Conservation (phyloP, 2,797 vertebrate species). For the Echiichthys vipera region DNA sequence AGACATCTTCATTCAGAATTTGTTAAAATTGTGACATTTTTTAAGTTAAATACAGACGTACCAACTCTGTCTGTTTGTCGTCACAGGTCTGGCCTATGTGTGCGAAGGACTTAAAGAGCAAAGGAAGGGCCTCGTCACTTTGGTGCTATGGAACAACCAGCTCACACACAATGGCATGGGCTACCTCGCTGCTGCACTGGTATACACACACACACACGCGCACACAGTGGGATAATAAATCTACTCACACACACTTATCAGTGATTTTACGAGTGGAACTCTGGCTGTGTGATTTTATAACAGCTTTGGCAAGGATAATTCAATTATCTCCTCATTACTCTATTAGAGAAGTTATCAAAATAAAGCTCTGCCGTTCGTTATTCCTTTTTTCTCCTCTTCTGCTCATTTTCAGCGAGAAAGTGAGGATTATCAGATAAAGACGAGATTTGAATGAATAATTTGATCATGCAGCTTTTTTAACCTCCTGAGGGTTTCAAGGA, state of each 20-base stretch:
- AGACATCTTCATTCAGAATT: not conserved
- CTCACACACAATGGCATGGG: slow-evolving; percentile 96
- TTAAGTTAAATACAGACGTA: not conserved
- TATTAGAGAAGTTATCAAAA: slow-evolving; percentile 7
- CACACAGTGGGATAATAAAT: not conserved
- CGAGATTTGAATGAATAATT: not conserved
- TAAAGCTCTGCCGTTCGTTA: not conserved
- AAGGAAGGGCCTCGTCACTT: slow-evolving; percentile 91
- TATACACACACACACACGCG: slow-evolving; percentile 70
- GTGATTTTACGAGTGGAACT: slow-evolving; percentile 15
- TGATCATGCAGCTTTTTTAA: not conserved
- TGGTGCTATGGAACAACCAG: slow-evolving; percentile 99
- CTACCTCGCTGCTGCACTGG: slow-evolving; percentile 93
- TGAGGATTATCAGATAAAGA: not conserved
- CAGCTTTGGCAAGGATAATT: slow-evolving; percentile 1
- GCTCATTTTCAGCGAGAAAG: slow-evolving; percentile 3
- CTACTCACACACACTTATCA: slow-evolving; percentile 3
- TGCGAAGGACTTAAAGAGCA: slow-evolving; percentile 97
- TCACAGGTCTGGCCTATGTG: slow-evolving; percentile 91
- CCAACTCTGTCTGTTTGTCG: slow-evolving; percentile 9
- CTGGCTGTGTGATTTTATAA: slow-evolving; percentile 11
- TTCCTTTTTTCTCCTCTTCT: slow-evolving; percentile 1
- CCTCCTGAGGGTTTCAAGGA: not conserved
- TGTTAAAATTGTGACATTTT: not conserved
- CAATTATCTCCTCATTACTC: slow-evolving; percentile 34